Evolutionary conservation across 2,888 invertebrate species (phyloP).

Genomic region (Macrophya alboannulata): DNA sequence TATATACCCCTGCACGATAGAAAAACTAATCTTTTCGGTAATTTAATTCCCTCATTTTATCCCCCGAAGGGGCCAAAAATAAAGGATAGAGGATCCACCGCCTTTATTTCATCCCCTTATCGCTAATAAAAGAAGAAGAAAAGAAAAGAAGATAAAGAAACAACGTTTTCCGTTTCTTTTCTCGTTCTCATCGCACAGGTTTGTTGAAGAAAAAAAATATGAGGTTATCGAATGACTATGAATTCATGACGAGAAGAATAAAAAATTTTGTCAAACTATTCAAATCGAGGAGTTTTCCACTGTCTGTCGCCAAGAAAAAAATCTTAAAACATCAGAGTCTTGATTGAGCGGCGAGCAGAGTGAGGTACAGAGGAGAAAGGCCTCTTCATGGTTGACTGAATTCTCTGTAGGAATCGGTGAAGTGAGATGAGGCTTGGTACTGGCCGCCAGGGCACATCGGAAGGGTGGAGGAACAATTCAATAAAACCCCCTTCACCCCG

Average conservation of each 20-base stretch:
- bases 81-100: not conserved
- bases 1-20: conserved; percentile 53
- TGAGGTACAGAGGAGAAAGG: not conserved
- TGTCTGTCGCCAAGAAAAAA: not conserved
- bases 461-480: conserved; percentile 70
- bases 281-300: not conserved
- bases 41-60: conserved; percentile 62
- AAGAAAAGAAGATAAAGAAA: no score
- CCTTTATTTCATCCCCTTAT: not conserved
- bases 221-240: not conserved
- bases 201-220: not conserved
- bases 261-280: not conserved
- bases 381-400: conserved; percentile 45
- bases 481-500: conserved; percentile 68
- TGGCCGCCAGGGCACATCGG: conserved; percentile 45
- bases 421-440: conserved; percentile 57
- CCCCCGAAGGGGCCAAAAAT: conserved; percentile 13
- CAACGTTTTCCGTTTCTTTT: no score
- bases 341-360: conserved; percentile 31
- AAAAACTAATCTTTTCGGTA: conserved; percentile 62
- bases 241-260: not conserved
- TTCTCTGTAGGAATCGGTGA: conserved; percentile 31
- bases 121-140: no score
- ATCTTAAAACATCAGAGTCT: conserved; percentile 43
- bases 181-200: no score